Conservation (phyloP, 2,113 vertebrate species). For the Gallinago undulata region DNA sequence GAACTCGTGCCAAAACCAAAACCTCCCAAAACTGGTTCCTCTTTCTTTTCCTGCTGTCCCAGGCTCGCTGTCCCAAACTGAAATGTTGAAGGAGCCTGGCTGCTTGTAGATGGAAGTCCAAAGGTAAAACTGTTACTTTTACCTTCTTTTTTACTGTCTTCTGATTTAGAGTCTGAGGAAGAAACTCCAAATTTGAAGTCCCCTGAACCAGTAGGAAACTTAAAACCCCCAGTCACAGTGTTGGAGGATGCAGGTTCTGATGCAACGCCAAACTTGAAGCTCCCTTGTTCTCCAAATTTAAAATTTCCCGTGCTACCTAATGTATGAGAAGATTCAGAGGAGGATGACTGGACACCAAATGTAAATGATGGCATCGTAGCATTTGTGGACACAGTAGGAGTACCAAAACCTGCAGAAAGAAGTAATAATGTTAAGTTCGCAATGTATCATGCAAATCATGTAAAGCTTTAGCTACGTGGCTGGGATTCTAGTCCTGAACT, state of each 20-base stretch:
- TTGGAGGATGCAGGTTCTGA: slow-evolving; percentile 69
- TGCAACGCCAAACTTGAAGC: slow-evolving; percentile 74
- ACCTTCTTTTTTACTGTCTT: slow-evolving; percentile 79
- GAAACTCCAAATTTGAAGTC: slow-evolving; percentile 78
- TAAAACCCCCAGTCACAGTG: slow-evolving; percentile 67
- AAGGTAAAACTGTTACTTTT: slow-evolving; percentile 81
- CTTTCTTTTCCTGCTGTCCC: slow-evolving; percentile 76
- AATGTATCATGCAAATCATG: background rate
- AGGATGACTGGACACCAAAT: slow-evolving; percentile 73
- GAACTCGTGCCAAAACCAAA: slow-evolving; percentile 80
- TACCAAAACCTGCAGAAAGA: slow-evolving; percentile 71
- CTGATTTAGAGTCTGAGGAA: slow-evolving; percentile 69
- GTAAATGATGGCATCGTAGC: slow-evolving; percentile 71
- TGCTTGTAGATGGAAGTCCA: slow-evolving; percentile 70
- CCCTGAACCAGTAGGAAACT: slow-evolving; percentile 66
- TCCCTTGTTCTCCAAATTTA: slow-evolving; percentile 83
- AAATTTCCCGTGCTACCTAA: slow-evolving; percentile 75
- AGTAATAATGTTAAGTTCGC: background rate
- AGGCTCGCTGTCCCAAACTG: slow-evolving; percentile 73
- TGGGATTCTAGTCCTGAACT: background rate
- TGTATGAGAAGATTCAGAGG: slow-evolving; percentile 70
- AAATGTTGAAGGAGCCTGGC: slow-evolving; percentile 62
- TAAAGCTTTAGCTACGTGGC: background rate
- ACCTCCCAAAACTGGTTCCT: slow-evolving; percentile 66
- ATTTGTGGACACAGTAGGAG: slow-evolving; percentile 59